These are phyloP conservation scores for Drosophila cracens DNA, from an alignment of 2,888 invertebrate genomes.

Conservation along the genomic window DNA sequence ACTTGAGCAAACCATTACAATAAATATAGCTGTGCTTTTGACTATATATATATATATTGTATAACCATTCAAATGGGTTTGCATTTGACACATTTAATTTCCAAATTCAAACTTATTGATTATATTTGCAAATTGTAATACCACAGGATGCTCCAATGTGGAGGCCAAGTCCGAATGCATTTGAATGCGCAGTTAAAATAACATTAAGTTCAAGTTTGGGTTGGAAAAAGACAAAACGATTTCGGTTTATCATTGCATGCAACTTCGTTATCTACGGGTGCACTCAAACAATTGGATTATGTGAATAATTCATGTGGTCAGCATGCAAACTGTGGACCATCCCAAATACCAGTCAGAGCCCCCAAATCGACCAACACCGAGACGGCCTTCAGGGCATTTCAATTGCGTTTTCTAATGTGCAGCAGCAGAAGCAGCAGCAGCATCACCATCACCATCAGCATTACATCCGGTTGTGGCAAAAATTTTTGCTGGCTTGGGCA, in stretches of 20 bases:
- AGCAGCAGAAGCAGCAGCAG: constrained; percentile 19
- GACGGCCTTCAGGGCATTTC: constrained; percentile 43
- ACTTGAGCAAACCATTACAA: not conserved
- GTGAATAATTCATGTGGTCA: constrained; percentile 61
- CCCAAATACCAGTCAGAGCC: not conserved
- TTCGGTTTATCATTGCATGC: constrained; percentile 26
- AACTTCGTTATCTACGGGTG: constrained; percentile 33
- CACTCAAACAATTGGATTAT: constrained; percentile 28
- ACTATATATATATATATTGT: not conserved
- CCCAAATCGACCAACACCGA: not conserved
- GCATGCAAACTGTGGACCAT: not conserved
- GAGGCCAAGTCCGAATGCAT: not conserved
- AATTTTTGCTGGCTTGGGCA: constrained; percentile 16
- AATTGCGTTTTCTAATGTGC: constrained; percentile 49
- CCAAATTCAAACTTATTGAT: not conserved
- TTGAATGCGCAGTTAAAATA: constrained; percentile 17
- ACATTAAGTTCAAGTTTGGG: constrained; percentile 4
- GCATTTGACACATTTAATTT: not conserved
- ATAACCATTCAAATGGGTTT: not conserved
- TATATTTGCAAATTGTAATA: not conserved
- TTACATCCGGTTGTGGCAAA: constrained; percentile 44
- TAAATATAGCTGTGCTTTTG: not conserved
- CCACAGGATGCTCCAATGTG: not conserved
- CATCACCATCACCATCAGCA: constrained; percentile 20
- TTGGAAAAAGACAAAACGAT: constrained; percentile 9